Evolutionary conservation across 2,888 invertebrate species (phyloP), one percentile per base, ranked within the genome.

Genomic region (Taenaris catops): DNA sequence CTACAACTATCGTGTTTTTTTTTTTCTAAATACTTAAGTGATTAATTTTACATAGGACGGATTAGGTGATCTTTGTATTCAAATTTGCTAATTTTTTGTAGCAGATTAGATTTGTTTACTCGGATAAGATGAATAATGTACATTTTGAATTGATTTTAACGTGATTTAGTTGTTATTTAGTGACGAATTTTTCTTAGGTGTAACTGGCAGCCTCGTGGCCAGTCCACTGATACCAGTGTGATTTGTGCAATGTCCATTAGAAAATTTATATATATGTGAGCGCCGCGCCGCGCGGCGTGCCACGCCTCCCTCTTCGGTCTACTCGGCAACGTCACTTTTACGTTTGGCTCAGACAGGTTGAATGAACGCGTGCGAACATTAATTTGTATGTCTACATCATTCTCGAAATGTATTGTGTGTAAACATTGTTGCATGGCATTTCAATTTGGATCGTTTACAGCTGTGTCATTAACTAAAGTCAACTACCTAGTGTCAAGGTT

Each of bases 161-260:
- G 84, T 84, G 84, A 86, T 83, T 83, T 84, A 84, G 83, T 86
- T 84, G 80, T 83, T 84, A 84, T 83, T 72, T 84, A 80, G 84
- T 80, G 69, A 75, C 65, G 83, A 86, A 83, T 81, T 80, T 49
- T 73, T 79, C 71, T 78, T 76, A 74, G 69, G 63, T 70, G 66
- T 81, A 73, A 70, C 72, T 74, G 78, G 78, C 78, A 73, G 74
- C 74, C 70, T 58, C 51, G 68, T 66, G 73, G 71, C 66, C 65
- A 63, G 71, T 68, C 65, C 66, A 51, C 63, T 60, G 63, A 75
- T 74, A 80, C 84, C 84, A 84, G 84, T 86, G 83, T 68, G 65
- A 62, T 60, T 64, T 66, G 78, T 81, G 80, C 80, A 80, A 83
- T 80, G 66, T 73, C 65, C 69, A 61, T 63, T 67, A 67, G 60